A percentile compares a stretch with the other conserved stretches of the same genome.
Evolutionary conservation across 2,888 invertebrate genomes (phyloP).

Genomic region (Resseliella maxima): DNA sequence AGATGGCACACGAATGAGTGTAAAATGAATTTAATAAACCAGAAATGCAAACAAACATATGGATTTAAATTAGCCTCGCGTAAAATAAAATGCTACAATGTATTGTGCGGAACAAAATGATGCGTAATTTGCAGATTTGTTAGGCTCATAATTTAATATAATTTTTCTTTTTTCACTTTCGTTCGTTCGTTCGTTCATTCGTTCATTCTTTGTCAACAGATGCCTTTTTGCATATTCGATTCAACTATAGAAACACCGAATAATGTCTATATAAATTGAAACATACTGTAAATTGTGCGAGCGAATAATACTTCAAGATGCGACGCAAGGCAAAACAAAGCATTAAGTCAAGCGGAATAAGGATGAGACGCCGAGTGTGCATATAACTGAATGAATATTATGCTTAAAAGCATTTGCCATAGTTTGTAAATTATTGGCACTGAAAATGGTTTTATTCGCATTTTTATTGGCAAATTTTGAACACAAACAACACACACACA

Average conservation of each 20-base stretch:
- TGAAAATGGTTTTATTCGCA: constrained; percentile 44
- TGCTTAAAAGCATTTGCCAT: constrained; percentile 35
- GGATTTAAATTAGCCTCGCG: not conserved
- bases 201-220: constrained; percentile 19
- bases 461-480: constrained; percentile 33
- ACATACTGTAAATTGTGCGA: not conserved
- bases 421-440: constrained; percentile 43
- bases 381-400: not conserved
- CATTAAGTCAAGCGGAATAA: not conserved
- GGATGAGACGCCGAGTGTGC: not conserved
- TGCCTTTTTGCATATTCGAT: constrained; percentile 21
- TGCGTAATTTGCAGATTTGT: constrained; percentile 34
- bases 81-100: not conserved
- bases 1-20: not conserved
- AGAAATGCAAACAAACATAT: not conserved
- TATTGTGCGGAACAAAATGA: not conserved
- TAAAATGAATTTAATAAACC: constrained; percentile 29
- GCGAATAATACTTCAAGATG: not conserved
- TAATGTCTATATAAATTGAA: constrained; percentile 23
- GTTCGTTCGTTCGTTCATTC: no score
- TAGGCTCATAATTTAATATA: constrained; percentile 17
- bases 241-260: not conserved
- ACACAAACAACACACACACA: not conserved
- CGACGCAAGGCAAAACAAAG: not conserved
- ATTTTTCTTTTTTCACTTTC: no score